These are phyloP conservation scores for Eurosta solidaginis DNA, from an alignment of 1,140 invertebrate genomes.

Conservation along the genomic window DNA sequence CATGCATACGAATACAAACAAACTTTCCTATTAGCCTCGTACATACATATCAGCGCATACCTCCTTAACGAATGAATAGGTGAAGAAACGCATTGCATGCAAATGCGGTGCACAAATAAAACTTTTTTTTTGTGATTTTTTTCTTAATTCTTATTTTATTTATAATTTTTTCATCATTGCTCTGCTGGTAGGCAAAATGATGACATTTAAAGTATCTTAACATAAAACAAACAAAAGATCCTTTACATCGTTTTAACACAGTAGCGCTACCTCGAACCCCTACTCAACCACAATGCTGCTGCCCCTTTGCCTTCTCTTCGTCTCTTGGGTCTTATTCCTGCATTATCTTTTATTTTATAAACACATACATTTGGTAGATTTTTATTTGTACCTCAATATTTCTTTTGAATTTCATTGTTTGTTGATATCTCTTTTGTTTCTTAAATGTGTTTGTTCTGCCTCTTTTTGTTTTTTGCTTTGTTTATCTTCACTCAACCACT, in stretches of 20 bases:
- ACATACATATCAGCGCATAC: neutral
- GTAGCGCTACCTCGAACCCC: conserved; percentile 3
- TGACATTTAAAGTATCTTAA: conserved; percentile 27
- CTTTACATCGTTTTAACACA: conserved; percentile 10
- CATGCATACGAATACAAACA: neutral
- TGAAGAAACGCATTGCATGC: neutral
- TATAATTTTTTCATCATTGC: neutral
- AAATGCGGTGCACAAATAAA: neutral
- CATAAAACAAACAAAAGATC: conserved; percentile 1
- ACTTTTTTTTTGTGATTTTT: neutral
- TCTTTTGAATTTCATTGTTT: conserved; percentile 25
- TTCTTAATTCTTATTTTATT: neutral
- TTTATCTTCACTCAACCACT: neutral
- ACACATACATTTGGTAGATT: neutral
- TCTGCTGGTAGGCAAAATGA: neutral
- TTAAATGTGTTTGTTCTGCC: neutral
- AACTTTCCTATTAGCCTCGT: neutral
- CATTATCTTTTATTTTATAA: conserved; percentile 5
- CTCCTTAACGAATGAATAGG: neutral
- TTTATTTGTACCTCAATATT: conserved; percentile 18
- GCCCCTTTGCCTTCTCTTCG: neutral
- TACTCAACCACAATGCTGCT: neutral
- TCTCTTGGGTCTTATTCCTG: neutral
- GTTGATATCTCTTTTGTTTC: neutral
- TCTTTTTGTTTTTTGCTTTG: neutral